A percentile compares a stretch with the other conserved stretches of the same genome.
phyloP scores from a whole-genome alignment of 1,140 invertebrate genomes.

The Leptonema lineaticorne region DNA sequence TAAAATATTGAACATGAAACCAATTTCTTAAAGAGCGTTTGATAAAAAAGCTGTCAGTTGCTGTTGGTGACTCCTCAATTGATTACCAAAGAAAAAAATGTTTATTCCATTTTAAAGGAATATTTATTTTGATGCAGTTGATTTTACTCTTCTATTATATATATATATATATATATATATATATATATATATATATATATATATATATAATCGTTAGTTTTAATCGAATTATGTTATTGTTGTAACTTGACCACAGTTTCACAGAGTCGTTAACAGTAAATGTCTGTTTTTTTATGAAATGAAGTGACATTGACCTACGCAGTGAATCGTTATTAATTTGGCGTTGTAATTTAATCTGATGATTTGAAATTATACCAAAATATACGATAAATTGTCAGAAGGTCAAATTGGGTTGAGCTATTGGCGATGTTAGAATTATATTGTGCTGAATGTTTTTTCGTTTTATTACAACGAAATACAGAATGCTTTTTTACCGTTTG shows the following conservation, averaged over 20 bases:
- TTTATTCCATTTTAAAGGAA: too few relatives aligned
- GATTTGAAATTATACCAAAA: neutral
- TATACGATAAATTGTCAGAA: neutral
- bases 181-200: too few relatives aligned
- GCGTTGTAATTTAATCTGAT: neutral
- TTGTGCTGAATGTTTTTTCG: too few relatives aligned
- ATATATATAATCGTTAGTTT: too few relatives aligned
- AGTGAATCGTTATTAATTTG: neutral
- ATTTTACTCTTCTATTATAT: too few relatives aligned
- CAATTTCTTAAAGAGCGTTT: conserved; percentile 7
- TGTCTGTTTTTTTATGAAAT: conserved; percentile 23
- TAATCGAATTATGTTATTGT: too few relatives aligned
- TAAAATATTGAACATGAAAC: conserved; percentile 16
- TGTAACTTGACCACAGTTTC: too few relatives aligned
- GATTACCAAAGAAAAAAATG: too few relatives aligned
- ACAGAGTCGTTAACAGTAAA: conserved; percentile 20
- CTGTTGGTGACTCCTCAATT: conserved; percentile 21
- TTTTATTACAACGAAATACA: too few relatives aligned
- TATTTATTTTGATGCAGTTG: too few relatives aligned
- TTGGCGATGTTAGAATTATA: conserved; percentile 15
- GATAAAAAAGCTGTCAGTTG: conserved; percentile 13
- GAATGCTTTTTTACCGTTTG: too few relatives aligned
- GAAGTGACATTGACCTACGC: conserved; percentile 19
- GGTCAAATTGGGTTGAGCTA: conserved; percentile 39
- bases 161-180: too few relatives aligned